Conservation (phyloP, 2,888 invertebrate species). For the Congeria kusceri region DNA sequence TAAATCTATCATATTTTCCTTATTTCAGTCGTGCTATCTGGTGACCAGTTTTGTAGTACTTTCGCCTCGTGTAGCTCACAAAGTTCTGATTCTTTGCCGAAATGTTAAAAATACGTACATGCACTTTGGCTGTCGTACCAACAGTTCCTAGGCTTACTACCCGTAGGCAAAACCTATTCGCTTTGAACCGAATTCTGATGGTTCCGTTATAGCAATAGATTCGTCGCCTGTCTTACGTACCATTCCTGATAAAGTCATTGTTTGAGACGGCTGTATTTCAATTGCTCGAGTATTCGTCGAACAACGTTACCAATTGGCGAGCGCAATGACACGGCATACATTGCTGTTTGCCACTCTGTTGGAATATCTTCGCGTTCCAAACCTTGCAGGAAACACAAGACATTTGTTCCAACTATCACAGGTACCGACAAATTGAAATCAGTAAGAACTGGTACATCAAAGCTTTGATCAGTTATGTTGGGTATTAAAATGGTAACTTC, state of each 20-base stretch:
- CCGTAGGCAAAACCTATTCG: neutral
- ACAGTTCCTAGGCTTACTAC: neutral
- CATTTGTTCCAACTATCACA: neutral
- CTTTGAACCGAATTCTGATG: neutral
- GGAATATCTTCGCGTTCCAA: neutral
- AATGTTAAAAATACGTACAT: neutral
- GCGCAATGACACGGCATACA: no score
- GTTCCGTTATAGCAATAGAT: neutral
- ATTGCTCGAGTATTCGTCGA: neutral
- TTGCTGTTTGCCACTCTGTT: neutral
- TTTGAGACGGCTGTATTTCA: neutral
- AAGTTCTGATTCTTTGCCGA: neutral
- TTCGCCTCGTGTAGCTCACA: neutral
- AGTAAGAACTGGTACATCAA: neutral
- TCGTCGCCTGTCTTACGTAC: neutral
- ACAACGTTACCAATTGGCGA: neutral
- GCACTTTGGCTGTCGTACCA: neutral
- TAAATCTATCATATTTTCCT: neutral
- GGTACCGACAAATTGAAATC: neutral
- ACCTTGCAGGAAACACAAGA: neutral
- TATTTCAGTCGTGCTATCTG: neutral
- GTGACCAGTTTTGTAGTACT: neutral
- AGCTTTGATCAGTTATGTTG: neutral
- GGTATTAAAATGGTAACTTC: neutral
- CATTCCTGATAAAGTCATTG: neutral